Percentiles rank a stretch among this genome's conserved stretches.
Evolutionary conservation across 2,113 vertebrate species (phyloP).

Genomic region (Monopterus albus): DNA sequence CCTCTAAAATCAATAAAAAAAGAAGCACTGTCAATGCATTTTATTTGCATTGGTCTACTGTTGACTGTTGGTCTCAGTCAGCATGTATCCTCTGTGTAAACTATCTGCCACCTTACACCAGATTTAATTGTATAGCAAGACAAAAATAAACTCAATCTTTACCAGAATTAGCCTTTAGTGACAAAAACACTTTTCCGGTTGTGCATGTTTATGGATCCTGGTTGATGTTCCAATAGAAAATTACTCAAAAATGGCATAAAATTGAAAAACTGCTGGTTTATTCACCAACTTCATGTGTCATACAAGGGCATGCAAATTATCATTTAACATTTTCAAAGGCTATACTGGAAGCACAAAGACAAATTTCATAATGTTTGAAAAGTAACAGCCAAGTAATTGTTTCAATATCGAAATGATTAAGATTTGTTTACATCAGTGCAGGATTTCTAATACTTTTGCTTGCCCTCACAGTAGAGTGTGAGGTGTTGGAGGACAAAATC

Average conservation of each 20-base stretch:
- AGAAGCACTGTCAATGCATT: neutral
- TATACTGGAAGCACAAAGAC: neutral
- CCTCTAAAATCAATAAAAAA: too few relatives aligned
- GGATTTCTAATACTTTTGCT: constrained; percentile 21
- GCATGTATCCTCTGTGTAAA: neutral
- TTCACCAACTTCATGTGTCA: neutral
- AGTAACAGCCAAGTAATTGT: constrained; percentile 5
- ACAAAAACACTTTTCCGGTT: too few relatives aligned
- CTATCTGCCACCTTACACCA: neutral
- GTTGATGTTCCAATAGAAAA: neutral
- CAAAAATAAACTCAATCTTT: too few relatives aligned
- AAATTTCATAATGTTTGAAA: constrained; percentile 1
- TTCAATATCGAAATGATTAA: constrained; percentile 37
- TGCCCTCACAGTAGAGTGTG: constrained; percentile 6
- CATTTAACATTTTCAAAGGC: neutral
- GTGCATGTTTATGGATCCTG: neutral
- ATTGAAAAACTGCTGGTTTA: neutral
- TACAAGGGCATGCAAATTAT: constrained; percentile 25
- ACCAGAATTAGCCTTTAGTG: too few relatives aligned
- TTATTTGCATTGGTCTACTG: neutral
- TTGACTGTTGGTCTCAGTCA: neutral
- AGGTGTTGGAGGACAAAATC: constrained; percentile 50
- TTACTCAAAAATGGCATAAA: neutral
- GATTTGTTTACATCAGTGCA: constrained; percentile 35
- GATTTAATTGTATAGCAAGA: too few relatives aligned